Evolutionary conservation across 2,797 vertebrate species (phyloP), one percentile per base, ranked within the genome.

Genomic region (Pyrocephalus nanus): DNA sequence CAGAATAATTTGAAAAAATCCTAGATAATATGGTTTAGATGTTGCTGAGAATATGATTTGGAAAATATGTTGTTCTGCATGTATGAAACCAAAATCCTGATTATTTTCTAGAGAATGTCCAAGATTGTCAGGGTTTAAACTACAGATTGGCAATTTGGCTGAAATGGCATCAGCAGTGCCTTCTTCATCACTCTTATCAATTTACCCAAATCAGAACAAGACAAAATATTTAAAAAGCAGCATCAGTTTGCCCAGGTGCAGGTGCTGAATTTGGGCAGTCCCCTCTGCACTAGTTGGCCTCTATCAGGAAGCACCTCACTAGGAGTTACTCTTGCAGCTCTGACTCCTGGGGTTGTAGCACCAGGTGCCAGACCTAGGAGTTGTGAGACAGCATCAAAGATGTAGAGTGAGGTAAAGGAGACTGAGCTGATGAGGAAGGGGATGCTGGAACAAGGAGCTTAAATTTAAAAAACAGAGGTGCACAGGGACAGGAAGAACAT

Each of bases 351-450:
- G 29, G 66, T 54, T 42, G 47, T 26, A 65, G 60, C 34, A 42
- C 11, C 6, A 20, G 32, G 12, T 19, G 6, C 48, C 38, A 77
- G 65, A 19, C 23, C 13, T 15, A 75, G 16, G 13, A 65, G 29
- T 0, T 34, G 21, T 11, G 16, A 66, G 11, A 40, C 14, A 51
- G 61, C 26, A 65, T 1, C 0, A 1, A 48, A 27, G n/a, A 38
- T 47, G 9, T 12, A 78, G 43, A 61, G 2, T 4, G 50, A 74
- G 19, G 36, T 27, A n/a, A 60, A n/a, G 51, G 8, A 45, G 10
- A 50, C 15, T 16, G 47, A 36, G 66, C 50, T 91, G 57, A 23
- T 6, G 5, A 73, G 22, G 30, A 60, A 73, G 30, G 4, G 9
- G 21, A 73, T 9, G 14, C 40, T 15, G 38, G 21, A 73, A 22